Base-by-base conservation (phyloP, 2,888 invertebrate genomes). In the Ophioninae sp. region DNA sequence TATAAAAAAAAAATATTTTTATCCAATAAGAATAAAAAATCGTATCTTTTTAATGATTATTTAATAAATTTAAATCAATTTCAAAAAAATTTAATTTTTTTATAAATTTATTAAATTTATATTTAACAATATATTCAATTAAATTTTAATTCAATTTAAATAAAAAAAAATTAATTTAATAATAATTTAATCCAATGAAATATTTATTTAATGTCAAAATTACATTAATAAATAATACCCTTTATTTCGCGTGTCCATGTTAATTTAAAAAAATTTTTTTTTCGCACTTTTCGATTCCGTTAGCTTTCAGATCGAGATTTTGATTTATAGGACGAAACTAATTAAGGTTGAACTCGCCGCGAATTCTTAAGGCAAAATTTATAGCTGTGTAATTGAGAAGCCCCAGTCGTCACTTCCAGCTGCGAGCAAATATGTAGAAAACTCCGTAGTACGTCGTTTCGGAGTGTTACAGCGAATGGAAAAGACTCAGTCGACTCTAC, bases 401-500 rank as follows among this genome's bases (percentile, higher is more conserved):
- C 10, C 2, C 3, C 23, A 41, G 8, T 65, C 23, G 41, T 76
- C 67, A 22, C 30, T 67, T 41, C 10, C 59, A 76, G 17, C 23
- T 23, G 58, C 39, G 67, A 41, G 20, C 30, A 61, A 69, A 30
- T 22, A 75, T 37, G 39, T 37, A 67, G 51, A 77, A 51, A 61
- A 63, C 30, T 37, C 17, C 13, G n/a, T 22, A 77, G 30, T 59
- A 61, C 44, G 61, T 61, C 68, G 22, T 61, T 68, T 23, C 20
- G 13, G 61, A 69, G 61, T 69, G 61, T 77, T 39, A 68, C 77
- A 44, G 41, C 44, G 44, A 76, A 67, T 59, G 58, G 41, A 68
- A 74, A 61, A 59, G 61, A 61, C 30, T 13, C 44, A 61, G 69
- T 71, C 39, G 44, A 64, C n/a, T 59, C 37, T 51, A 72, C 44